Percentiles rank a stretch among this genome's conserved stretches.
These are phyloP conservation scores for Dichetophora obliterata DNA, from an alignment of 2,888 invertebrate species.

Conservation along the genomic window DNA sequence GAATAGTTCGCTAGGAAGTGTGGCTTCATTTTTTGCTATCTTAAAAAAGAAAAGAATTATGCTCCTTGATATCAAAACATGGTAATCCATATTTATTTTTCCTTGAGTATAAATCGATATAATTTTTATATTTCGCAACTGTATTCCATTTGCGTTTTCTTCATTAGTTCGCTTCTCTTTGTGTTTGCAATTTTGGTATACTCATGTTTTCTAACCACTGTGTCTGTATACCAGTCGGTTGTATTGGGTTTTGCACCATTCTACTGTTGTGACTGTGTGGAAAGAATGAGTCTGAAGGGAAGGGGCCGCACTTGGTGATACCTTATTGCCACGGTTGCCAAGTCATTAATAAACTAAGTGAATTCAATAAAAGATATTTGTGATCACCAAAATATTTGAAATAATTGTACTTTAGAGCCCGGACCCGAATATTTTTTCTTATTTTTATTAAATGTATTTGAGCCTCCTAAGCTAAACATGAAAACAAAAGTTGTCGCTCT, in stretches of 20 bases:
- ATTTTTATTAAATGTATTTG: no score
- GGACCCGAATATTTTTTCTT: no score
- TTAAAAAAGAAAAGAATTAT: no score
- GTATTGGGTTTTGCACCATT: neutral
- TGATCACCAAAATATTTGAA: no score
- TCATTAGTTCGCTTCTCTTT: neutral
- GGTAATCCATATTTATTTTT: no score
- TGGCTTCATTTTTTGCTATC: no score
- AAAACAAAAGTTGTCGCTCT: no score
- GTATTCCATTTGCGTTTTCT: neutral
- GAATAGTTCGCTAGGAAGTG: neutral
- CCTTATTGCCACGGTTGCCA: neutral
- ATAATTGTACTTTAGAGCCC: no score
- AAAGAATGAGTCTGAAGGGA: neutral
- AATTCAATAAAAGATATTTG: neutral
- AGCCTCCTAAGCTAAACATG: no score
- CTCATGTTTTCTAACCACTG: neutral
- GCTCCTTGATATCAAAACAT: no score
- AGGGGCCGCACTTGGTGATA: neutral
- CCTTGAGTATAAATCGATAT: no score
- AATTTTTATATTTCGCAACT: neutral
- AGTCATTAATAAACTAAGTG: neutral
- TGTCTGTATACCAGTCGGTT: neutral
- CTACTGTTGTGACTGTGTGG: neutral
- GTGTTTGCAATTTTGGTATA: slow-evolving; percentile 5